Percentiles rank a stretch among this genome's conserved stretches.
phyloP scores from a whole-genome alignment of 2,797 vertebrate species.

The Bufotes viridis region DNA sequence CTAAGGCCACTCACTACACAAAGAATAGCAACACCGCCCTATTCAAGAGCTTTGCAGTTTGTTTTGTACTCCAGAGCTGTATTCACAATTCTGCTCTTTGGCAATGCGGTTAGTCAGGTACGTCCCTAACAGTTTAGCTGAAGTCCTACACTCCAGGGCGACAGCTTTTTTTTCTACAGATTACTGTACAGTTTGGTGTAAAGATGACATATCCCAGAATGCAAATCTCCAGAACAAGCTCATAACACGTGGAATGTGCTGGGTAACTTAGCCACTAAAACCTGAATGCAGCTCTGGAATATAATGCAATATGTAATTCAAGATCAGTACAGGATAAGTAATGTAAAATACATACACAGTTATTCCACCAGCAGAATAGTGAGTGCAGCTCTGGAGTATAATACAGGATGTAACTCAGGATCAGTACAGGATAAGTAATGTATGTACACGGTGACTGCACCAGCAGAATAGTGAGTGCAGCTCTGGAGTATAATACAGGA shows the following conservation, averaged over 20 bases:
- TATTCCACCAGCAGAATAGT: not conserved
- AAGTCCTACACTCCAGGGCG: not conserved
- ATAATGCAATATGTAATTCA: not conserved
- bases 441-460: not conserved
- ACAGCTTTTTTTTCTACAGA: too few relatives aligned
- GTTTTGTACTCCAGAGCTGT: not conserved
- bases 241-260: too few relatives aligned
- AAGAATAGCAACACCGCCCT: not conserved
- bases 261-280: too few relatives aligned
- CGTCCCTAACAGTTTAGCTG: too few relatives aligned
- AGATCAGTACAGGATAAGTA: not conserved
- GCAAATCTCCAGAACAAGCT: too few relatives aligned
- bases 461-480: not conserved
- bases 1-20: not conserved
- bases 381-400: too few relatives aligned
- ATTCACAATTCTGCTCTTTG: not conserved
- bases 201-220: too few relatives aligned
- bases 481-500: not conserved
- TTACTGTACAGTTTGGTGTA: too few relatives aligned
- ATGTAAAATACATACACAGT: not conserved
- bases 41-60: not conserved
- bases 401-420: too few relatives aligned
- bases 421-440: too few relatives aligned
- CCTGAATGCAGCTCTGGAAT: not conserved
- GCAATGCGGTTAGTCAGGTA: not conserved